Conservation (phyloP, 2,113 vertebrate genomes). For the Psilopogon haemacephalus region DNA sequence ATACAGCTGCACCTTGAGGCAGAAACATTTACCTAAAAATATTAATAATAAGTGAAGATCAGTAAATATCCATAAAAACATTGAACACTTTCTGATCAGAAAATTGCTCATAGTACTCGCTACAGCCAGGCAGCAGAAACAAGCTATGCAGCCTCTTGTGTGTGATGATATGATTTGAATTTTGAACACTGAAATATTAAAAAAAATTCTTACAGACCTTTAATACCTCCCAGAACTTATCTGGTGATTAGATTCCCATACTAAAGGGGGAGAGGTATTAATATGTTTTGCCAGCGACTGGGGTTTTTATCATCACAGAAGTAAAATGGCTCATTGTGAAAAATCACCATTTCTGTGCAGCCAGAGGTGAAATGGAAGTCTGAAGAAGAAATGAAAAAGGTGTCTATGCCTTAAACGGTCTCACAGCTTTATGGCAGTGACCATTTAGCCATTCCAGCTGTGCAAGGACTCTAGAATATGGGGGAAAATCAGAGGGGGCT, state of each 20-base stretch:
- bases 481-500: not conserved
- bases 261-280: not conserved
- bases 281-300: not conserved
- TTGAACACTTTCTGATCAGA: not conserved
- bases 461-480: fast-evolving
- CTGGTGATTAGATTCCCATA: not conserved
- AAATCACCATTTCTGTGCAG: not conserved
- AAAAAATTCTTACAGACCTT: not conserved
- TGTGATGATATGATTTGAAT: not conserved
- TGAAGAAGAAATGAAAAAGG: not conserved
- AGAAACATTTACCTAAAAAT: not conserved
- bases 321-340: not conserved
- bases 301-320: not conserved
- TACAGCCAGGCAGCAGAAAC: not conserved
- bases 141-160: not conserved
- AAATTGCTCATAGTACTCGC: not conserved
- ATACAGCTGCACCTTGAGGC: not conserved
- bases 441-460: not conserved
- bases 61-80: not conserved
- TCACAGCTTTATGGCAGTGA: fast-evolving
- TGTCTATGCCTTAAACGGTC: not conserved
- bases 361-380: not conserved
- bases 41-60: not conserved
- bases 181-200: constrained; percentile 23
- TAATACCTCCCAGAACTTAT: not conserved